phyloP scores from a whole-genome alignment of 2,888 invertebrate species.

The Tuberolachnus salignus region DNA sequence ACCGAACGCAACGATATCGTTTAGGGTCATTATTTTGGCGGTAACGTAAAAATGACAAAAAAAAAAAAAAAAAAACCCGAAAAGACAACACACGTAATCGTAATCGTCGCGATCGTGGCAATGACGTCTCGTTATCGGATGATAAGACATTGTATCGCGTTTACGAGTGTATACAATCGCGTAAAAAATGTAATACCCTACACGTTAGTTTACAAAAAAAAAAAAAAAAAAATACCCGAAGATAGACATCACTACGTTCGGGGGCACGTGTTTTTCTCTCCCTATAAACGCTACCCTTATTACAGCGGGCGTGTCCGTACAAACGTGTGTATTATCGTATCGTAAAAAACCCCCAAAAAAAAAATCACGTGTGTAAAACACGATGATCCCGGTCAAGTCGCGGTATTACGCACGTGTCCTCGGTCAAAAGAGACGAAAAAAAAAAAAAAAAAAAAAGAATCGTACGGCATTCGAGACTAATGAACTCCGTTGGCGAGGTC shows the following conservation, averaged over 20 bases:
- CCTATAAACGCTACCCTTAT: too few species aligned
- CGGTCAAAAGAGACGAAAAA: background rate
- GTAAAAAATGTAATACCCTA: background rate
- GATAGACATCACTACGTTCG: background rate
- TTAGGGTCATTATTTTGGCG: background rate
- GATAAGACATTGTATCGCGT: background rate
- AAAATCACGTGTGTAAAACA: too few species aligned
- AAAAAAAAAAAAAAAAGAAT: background rate
- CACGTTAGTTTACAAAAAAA: too few species aligned
- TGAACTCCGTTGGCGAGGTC: conserved; percentile 1
- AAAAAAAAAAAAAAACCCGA: background rate
- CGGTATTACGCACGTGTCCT: too few species aligned
- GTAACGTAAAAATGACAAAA: background rate
- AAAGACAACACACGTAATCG: background rate
- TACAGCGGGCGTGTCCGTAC: too few species aligned
- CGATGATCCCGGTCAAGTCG: too few species aligned
- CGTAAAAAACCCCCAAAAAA: too few species aligned
- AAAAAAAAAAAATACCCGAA: too few species aligned
- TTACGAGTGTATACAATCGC: background rate
- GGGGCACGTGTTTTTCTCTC: background rate
- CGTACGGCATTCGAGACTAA: conserved; percentile 16
- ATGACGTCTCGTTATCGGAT: too few species aligned
- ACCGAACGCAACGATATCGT: too few species aligned
- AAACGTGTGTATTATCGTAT: too few species aligned
- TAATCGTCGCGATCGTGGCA: too few species aligned